These are phyloP conservation scores for Drosophila rubida DNA, from an alignment of 2,888 invertebrate genomes.

Conservation along the genomic window DNA sequence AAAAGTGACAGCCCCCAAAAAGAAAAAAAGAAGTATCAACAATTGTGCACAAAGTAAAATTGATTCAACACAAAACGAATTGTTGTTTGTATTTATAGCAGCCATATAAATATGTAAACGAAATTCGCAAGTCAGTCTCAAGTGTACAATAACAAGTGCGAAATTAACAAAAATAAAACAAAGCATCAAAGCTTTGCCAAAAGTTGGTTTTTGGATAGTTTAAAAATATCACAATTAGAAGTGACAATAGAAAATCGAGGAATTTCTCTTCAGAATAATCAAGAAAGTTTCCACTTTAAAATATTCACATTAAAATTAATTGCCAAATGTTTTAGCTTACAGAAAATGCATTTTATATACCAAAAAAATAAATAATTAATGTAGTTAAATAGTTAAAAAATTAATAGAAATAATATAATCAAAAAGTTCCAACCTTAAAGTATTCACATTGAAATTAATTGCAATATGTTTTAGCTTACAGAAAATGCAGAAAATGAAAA, in stretches of 20 bases:
- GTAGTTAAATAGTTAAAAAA: too few relatives aligned
- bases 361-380: too few relatives aligned
- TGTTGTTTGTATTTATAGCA: constrained; percentile 14
- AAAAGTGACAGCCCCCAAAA: constrained; percentile 52
- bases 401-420: neutral
- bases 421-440: neutral
- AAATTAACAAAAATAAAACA: constrained; percentile 12
- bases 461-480: too few relatives aligned
- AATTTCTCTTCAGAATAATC: neutral
- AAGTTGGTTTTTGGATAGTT: neutral
- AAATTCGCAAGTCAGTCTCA: constrained; percentile 23
- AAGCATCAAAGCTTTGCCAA: neutral
- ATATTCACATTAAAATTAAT: neutral
- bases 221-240: neutral
- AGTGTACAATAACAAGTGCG: constrained; percentile 27
- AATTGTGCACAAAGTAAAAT: constrained; percentile 56
- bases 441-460: neutral
- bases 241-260: too few relatives aligned
- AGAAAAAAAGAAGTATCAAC: constrained; percentile 13
- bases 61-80: constrained; percentile 26
- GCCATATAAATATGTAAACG: neutral
- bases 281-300: neutral
- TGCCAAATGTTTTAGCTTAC: too few relatives aligned
- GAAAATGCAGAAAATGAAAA: too few relatives aligned
- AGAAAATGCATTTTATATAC: too few relatives aligned